phyloP scores from a whole-genome alignment of 1,140 invertebrate species.

The Drosophila cardini region DNA sequence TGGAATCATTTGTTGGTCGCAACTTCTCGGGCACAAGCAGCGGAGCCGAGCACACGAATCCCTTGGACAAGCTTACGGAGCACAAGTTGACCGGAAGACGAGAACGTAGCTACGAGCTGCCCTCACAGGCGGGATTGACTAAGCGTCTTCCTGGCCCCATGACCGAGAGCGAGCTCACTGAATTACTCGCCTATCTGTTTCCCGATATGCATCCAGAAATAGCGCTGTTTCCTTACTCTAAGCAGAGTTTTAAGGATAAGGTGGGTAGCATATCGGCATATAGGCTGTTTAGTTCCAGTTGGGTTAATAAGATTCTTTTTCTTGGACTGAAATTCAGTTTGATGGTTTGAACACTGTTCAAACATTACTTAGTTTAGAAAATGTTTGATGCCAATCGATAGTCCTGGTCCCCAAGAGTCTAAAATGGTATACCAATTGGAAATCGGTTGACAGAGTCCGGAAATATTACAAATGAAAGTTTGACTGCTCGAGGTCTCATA shows the following conservation, averaged over 20 bases:
- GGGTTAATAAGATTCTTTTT: too few relatives aligned
- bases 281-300: too few relatives aligned
- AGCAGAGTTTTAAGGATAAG: slow-evolving; percentile 69
- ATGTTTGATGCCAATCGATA: too few relatives aligned
- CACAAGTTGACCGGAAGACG: slow-evolving; percentile 41
- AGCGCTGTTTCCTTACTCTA: slow-evolving; percentile 83
- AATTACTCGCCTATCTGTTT: slow-evolving; percentile 94
- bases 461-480: too few relatives aligned
- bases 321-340: too few relatives aligned
- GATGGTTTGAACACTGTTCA: too few relatives aligned
- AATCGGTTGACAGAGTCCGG: too few relatives aligned
- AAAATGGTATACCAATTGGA: too few relatives aligned
- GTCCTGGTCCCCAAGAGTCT: too few relatives aligned
- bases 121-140: slow-evolving; percentile 51
- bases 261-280: slow-evolving; percentile 42
- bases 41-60: slow-evolving; percentile 58
- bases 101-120: slow-evolving; percentile 53
- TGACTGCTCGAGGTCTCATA: too few relatives aligned
- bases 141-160: slow-evolving; percentile 89
- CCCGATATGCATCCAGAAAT: slow-evolving; percentile 92
- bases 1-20: slow-evolving; percentile 87
- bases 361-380: too few relatives aligned
- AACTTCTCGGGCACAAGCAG: slow-evolving; percentile 76
- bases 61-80: slow-evolving; percentile 67
- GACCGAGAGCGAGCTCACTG: slow-evolving; percentile 89